Evolutionary conservation across 1,140 invertebrate genomes (phyloP).

Genomic region (Trichoplusia ni): DNA sequence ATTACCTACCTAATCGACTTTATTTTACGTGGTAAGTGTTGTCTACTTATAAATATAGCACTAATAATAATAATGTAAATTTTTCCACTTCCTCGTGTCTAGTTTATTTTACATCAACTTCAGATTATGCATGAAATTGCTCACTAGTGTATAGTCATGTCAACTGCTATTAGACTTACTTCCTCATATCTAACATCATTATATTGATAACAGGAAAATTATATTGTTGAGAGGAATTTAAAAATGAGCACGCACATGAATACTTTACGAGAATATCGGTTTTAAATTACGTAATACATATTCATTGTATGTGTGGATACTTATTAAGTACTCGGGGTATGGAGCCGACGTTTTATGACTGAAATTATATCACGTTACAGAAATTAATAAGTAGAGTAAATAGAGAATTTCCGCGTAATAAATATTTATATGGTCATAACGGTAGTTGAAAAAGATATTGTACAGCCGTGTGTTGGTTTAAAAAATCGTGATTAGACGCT

Average conservation of each 20-base stretch:
- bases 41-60: too few species aligned
- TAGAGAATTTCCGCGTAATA: neutral
- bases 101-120: slow-evolving; percentile 6
- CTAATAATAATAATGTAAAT: too few species aligned
- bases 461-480: slow-evolving; percentile 1
- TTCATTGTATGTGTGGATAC: too few species aligned
- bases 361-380: neutral
- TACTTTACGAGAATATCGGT: too few species aligned
- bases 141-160: slow-evolving; percentile 7
- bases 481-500: slow-evolving; percentile 5
- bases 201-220: slow-evolving; percentile 26
- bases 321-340: neutral
- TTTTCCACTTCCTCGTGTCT: slow-evolving; percentile 1
- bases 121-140: slow-evolving; percentile 17
- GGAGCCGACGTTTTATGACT: neutral
- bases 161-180: slow-evolving; percentile 22
- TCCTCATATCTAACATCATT: slow-evolving; percentile 20
- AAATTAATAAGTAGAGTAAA: neutral
- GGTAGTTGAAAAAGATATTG: neutral
- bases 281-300: too few species aligned
- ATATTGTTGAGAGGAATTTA: slow-evolving; percentile 8
- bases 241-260: neutral
- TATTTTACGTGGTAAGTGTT: too few species aligned
- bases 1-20: too few species aligned
- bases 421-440: slow-evolving; percentile 7